These are phyloP conservation scores for Cancer borealis DNA, from an alignment of 2,888 invertebrate species.

Conservation along the genomic window DNA sequence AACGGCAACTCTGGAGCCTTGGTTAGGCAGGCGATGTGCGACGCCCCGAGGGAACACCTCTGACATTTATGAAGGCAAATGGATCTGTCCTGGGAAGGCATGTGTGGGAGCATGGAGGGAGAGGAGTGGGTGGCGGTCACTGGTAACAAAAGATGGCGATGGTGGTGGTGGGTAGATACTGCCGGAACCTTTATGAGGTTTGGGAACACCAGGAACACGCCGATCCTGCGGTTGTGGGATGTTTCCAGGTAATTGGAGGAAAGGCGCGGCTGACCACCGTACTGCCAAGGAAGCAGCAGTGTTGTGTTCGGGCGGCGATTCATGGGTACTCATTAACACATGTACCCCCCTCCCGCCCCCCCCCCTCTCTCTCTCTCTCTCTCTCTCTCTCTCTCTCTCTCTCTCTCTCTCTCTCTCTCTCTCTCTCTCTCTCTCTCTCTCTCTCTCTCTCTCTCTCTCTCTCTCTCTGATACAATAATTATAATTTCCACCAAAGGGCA, in stretches of 20 bases:
- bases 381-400: background rate
- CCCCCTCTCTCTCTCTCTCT: background rate
- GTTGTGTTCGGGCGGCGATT: background rate
- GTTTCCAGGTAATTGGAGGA: conserved; percentile 24
- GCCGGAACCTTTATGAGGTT: conserved; percentile 14
- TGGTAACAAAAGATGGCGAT: background rate
- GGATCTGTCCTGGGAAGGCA: background rate
- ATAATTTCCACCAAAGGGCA: no score
- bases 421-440: no score
- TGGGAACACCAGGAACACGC: background rate
- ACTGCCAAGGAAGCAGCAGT: background rate
- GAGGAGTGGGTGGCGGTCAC: background rate
- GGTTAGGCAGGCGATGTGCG: background rate
- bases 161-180: conserved; percentile 6
- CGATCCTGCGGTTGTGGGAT: conserved; percentile 37
- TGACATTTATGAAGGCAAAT: background rate
- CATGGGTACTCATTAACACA: conserved; percentile 17
- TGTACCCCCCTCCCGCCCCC: background rate
- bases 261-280: conserved; percentile 30
- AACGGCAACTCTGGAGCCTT: background rate
- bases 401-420: background rate
- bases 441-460: no score
- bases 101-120: background rate
- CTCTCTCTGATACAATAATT: no score
- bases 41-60: background rate